These are phyloP conservation scores for Perizoma affinitatum DNA, from an alignment of 2,888 invertebrate genomes.

Conservation along the genomic window DNA sequence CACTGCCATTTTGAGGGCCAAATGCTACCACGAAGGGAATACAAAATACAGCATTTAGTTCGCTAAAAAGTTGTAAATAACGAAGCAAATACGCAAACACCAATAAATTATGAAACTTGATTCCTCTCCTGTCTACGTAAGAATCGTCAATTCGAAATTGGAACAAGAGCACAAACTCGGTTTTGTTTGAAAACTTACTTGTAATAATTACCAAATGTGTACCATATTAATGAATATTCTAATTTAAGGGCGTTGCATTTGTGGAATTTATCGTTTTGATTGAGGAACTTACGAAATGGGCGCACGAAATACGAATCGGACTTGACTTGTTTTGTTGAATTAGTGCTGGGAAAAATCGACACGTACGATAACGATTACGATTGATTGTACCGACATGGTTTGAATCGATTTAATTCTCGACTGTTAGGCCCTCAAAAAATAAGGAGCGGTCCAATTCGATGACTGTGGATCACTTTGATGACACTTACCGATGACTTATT, in stretches of 20 bases:
- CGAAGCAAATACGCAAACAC: constrained; percentile 69
- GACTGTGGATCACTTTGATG: too few species aligned
- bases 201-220: constrained; percentile 26
- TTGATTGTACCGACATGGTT: not conserved
- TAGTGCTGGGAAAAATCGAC: not conserved
- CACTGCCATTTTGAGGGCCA: constrained; percentile 70
- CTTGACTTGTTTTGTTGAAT: constrained; percentile 80
- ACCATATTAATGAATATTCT: constrained; percentile 43
- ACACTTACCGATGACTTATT: too few species aligned
- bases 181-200: constrained; percentile 11
- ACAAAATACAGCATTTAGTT: constrained; percentile 39
- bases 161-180: constrained; percentile 45
- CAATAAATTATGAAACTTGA: constrained; percentile 79
- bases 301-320: constrained; percentile 82
- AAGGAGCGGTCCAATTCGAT: too few species aligned
- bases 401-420: constrained; percentile 13
- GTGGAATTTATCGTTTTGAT: constrained; percentile 72
- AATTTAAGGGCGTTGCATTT: constrained; percentile 71
- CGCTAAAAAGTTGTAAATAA: constrained; percentile 50
- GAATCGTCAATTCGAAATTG: constrained; percentile 61
- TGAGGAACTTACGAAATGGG: constrained; percentile 83
- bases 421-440: not conserved
- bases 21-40: constrained; percentile 48
- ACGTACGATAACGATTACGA: too few species aligned
- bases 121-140: constrained; percentile 75